Base-by-base conservation (phyloP, 1,140 invertebrate genomes). In the Hetaerina americana region DNA sequence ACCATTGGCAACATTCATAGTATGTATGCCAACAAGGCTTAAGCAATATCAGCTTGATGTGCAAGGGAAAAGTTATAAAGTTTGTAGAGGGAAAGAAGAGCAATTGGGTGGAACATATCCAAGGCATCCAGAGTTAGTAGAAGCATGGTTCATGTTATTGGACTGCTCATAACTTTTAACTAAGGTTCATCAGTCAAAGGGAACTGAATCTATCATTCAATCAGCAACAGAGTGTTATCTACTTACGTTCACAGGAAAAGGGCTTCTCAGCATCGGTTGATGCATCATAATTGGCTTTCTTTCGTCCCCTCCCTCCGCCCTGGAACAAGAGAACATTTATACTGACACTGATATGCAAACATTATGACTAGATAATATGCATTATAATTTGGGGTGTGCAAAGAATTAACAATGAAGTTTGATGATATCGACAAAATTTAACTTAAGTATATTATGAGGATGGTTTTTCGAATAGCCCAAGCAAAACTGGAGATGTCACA, bases 201-300 rank as follows among this genome's bases (percentile, higher is more conserved):
- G n/a, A n/a, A n/a, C n/a, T n/a, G n/a, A n/a, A n/a, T n/a, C n/a
- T n/a, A n/a, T n/a, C n/a, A n/a, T n/a, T n/a, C n/a, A 10, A 57
- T 2, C 1, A 57, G 5, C 31, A 40, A 40, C 2, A 10, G 22
- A 18, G 10, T 57, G 40, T 10, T 5, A 18, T 5, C 1, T 57
- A 90, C 90, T 92, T 91, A 96, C 93, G 87, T 89, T 96, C 93
- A 87, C 94, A 96, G 81, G 89, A 88, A 83, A 90, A 95, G 70
- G 93, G 93, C 80, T 96, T 96, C 79, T 96, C 94, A 28, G 89
- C 85, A 79, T 95, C 91, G 66, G 85, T 84, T 18, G 88, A 85
- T 74, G 87, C 85, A 76, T 88, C 89, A 79, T 87, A 87, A 74
- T 85, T 83, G 12, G 86, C 85, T 79, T 92, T 91, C 81, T 89